Evolutionary conservation across 2,113 vertebrate species (phyloP), one percentile per base, ranked within the genome.

Genomic region (Gavialis gangeticus): DNA sequence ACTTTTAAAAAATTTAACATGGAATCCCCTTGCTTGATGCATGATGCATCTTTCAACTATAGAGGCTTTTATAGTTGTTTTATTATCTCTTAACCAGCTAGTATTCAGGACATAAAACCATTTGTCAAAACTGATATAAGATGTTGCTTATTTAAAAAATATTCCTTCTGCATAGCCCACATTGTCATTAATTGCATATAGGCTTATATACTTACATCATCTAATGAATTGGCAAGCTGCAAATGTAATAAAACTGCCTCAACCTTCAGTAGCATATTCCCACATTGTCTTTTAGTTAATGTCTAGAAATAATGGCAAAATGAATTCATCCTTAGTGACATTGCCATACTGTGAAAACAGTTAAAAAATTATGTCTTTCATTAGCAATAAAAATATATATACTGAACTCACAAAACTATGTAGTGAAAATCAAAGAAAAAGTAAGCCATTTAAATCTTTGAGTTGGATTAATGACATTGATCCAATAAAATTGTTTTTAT

Each of bases 351-450:
- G n/a, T 12, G 19, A 56, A 73, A 88, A 55, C 4, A 88, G 14
- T 60, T 62, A 30, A 60, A 85, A 75, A 3, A 89, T 2, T 1
- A 66, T 66, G 18, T 12, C 25, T 63, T 90, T 89, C 34, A 86
- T 94, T 91, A 91, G 87, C 85, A 73, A 95, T 60, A 90, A 96
- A 95, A 88, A 75, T 16, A 0, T 22, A 73, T 34, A 75, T 55
- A 37, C 57, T 79, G 30, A 59, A 12, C 19, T 64, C 75, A 91
- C 59, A 79, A 69, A 81, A 77, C 79, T 69, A 85, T 12, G 25
- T n/a, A 19, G 34, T 57, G 37, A 84, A 30, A 2, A 0, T 30
- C 28, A 28, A 71, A 82, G 94, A 93, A 88, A 22, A 15, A 75
- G 87, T 4, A 66, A 58, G 89, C 46, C 18, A 58, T 82, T 89